Conservation (phyloP, 2,797 vertebrate species). For the Cynodonichthys magdalenae region DNA sequence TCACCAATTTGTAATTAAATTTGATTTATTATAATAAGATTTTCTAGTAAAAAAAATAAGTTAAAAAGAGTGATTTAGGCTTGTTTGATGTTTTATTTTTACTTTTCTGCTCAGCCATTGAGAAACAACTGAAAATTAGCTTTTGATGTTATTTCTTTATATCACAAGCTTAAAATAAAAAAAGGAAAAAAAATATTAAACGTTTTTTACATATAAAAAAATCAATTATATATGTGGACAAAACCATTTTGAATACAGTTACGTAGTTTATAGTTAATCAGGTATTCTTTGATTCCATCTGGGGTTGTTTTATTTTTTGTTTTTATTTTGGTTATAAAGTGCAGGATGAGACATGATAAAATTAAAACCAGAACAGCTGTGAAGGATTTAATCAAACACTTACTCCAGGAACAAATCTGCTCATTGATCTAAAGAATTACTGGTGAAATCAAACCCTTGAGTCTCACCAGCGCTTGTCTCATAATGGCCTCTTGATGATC, state of each 20-base stretch:
- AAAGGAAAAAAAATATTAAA: too few relatives aligned
- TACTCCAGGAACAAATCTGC: not conserved
- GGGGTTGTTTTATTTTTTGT: not conserved
- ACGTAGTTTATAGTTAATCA: too few relatives aligned
- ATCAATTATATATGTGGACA: not conserved
- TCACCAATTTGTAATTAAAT: not conserved
- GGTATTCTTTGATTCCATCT: not conserved
- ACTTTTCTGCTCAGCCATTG: not conserved
- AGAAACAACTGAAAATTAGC: not conserved
- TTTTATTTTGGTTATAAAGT: not conserved
- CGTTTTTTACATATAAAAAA: not conserved
- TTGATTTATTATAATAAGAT: not conserved
- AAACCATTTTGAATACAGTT: too few relatives aligned
- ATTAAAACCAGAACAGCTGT: not conserved
- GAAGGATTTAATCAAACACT: not conserved
- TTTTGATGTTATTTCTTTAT: too few relatives aligned
- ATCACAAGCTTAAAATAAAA: not conserved
- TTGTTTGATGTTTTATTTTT: not conserved
- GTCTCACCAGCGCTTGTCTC: constrained; percentile 1
- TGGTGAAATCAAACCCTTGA: constrained; percentile 8
- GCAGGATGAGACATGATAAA: not conserved
- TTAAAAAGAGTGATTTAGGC: not conserved
- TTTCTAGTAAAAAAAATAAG: not conserved
- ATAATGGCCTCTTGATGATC: constrained; percentile 39
- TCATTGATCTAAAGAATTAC: constrained; percentile 14